phyloP scores from a whole-genome alignment of 2,113 vertebrate genomes.

The Herpetotheres cachinnans region DNA sequence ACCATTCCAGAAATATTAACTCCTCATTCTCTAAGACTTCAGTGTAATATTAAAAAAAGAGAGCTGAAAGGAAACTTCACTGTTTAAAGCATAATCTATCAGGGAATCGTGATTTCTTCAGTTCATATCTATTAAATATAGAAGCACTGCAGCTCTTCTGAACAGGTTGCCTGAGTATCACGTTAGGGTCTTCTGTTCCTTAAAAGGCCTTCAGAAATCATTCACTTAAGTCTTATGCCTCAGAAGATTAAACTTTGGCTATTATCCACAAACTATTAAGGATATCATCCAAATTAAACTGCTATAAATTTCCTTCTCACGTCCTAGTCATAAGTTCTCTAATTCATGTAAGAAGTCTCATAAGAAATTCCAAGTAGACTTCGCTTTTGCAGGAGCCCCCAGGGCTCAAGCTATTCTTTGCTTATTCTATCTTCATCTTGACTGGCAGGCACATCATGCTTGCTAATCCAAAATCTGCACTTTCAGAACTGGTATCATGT shows the following conservation, averaged over 20 bases:
- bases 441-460: not conserved
- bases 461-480: not conserved
- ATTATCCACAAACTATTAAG: not conserved
- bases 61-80: not conserved
- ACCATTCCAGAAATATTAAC: not conserved
- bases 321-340: not conserved
- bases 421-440: not conserved
- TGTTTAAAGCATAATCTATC: not conserved
- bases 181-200: not conserved
- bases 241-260: not conserved
- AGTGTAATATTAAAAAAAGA: not conserved
- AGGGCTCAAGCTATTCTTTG: not conserved
- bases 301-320: not conserved
- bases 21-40: not conserved
- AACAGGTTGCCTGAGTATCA: not conserved
- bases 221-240: not conserved
- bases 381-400: not conserved
- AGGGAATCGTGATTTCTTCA: not conserved
- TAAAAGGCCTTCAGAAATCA: not conserved
- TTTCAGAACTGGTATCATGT: not conserved
- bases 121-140: not conserved
- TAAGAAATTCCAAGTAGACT: not conserved
- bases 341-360: not conserved
- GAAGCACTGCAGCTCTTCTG: not conserved
- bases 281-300: not conserved